phyloP scores from a whole-genome alignment of 92 coral and sea anemone species.

The Heteractis magnifica region DNA sequence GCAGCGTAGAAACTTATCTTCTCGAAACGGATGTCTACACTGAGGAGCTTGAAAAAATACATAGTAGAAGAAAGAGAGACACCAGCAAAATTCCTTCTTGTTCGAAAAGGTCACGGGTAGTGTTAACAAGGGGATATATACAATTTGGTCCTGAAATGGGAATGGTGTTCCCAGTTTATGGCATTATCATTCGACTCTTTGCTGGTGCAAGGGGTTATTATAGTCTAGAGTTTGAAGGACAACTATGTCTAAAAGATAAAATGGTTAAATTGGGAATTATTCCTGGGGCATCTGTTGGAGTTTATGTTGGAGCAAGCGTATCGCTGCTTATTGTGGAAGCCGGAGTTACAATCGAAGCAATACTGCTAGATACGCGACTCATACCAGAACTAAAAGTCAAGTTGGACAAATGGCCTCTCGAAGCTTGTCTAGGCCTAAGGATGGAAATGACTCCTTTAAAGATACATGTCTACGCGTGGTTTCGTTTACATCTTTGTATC shows the following conservation, averaged over 20 bases:
- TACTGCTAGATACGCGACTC: conserved; percentile 73
- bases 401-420: conserved; percentile 87
- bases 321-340: conserved; percentile 69
- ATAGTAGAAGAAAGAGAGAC: conserved; percentile 56
- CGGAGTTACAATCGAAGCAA: conserved; percentile 87
- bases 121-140: conserved; percentile 48
- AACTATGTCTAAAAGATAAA: conserved; percentile 75
- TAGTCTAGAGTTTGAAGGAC: conserved; percentile 70
- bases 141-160: conserved; percentile 69
- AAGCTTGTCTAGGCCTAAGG: conserved; percentile 84
- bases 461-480: conserved; percentile 92
- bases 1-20: conserved; percentile 68
- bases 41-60: conserved; percentile 67
- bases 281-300: conserved; percentile 90
- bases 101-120: conserved; percentile 49
- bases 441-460: conserved; percentile 86
- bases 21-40: conserved; percentile 87
- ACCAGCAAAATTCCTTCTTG: conserved; percentile 48
- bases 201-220: conserved; percentile 90
- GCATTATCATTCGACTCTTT: conserved; percentile 72
- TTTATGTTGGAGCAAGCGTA: conserved; percentile 81
- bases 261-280: conserved; percentile 68
- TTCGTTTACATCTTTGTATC: conserved; percentile 73
- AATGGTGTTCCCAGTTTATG: conserved; percentile 66
- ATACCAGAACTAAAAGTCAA: conserved; percentile 83